phyloP scores from a whole-genome alignment of 2,797 vertebrate genomes.

The Pteropus rufus region DNA sequence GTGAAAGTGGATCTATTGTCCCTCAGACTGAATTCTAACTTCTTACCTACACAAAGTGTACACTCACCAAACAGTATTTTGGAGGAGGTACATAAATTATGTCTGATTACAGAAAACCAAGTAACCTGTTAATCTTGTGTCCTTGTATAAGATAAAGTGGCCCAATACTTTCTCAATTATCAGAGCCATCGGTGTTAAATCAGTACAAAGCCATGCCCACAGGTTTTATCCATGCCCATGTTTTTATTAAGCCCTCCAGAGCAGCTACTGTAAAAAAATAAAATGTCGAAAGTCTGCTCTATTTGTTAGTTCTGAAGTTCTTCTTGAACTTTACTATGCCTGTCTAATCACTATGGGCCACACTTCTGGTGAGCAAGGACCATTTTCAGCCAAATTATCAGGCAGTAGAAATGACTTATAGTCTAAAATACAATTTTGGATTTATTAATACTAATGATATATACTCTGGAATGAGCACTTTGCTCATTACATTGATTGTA shows the following conservation, averaged over 20 bases:
- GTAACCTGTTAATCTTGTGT: neutral
- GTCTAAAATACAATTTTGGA: neutral
- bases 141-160: neutral
- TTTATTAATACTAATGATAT: neutral
- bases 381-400: neutral
- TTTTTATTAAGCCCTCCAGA: neutral
- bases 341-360: neutral
- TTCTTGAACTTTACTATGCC: neutral
- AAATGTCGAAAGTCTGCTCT: neutral
- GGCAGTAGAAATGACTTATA: neutral
- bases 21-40: neutral
- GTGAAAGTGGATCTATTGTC: neutral
- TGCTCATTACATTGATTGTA: neutral
- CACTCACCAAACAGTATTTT: neutral
- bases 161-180: neutral
- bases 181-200: neutral
- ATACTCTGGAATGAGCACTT: neutral
- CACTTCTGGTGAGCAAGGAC: neutral
- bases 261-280: neutral
- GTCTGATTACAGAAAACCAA: neutral
- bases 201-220: neutral
- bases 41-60: neutral
- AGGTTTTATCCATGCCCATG: neutral
- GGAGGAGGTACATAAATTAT: neutral
- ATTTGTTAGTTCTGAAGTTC: neutral